These are phyloP conservation scores for Diplodus sargus DNA, from an alignment of 2,797 vertebrate species.

Conservation along the genomic window DNA sequence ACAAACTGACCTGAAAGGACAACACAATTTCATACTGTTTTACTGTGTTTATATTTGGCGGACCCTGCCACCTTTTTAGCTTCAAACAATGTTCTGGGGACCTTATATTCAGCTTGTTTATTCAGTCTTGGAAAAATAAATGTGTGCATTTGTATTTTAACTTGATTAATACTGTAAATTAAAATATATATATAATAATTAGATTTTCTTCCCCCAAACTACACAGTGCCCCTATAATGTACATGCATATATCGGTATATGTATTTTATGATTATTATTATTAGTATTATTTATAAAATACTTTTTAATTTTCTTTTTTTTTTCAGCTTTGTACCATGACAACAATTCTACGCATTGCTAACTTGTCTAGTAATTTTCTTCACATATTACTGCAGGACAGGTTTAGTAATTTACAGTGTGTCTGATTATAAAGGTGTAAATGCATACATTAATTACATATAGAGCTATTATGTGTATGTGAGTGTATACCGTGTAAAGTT, in stretches of 20 bases:
- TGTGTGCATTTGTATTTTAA: not conserved
- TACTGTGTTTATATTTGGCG: no score
- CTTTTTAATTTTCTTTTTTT: not conserved
- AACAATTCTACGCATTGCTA: not conserved
- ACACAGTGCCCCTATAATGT: constrained; percentile 1
- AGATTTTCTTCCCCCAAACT: no score
- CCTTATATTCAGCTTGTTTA: no score
- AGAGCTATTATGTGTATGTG: not conserved
- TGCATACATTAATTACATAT: not conserved
- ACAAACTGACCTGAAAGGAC: no score
- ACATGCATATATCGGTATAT: not conserved
- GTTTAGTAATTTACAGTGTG: not conserved
- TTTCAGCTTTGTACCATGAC: not conserved
- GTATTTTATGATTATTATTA: not conserved
- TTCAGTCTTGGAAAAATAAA: no score
- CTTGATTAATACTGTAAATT: no score
- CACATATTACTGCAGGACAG: not conserved
- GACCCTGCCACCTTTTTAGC: no score
- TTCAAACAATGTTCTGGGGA: no score
- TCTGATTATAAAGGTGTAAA: not conserved
- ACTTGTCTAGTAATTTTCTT: not conserved
- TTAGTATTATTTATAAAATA: not conserved
- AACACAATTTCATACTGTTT: no score
- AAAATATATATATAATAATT: no score
- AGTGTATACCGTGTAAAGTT: not conserved